Conservation (phyloP, 2,113 vertebrate genomes). For the Eptatretus burgeri region DNA sequence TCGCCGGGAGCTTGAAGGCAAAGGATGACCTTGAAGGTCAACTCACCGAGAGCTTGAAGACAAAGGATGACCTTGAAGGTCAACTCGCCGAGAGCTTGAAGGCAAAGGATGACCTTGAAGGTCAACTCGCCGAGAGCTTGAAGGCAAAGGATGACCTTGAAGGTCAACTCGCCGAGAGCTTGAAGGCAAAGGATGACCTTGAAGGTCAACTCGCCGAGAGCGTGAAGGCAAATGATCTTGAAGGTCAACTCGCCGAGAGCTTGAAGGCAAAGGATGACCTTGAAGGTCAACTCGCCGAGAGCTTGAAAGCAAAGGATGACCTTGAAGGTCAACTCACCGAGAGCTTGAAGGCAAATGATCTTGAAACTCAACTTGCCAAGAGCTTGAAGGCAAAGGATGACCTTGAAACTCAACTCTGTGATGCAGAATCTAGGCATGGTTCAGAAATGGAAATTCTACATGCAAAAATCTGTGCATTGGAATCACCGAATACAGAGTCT, state of each 20-base stretch:
- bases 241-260: no score
- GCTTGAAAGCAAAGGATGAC: no score
- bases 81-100: not conserved
- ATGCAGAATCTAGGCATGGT: not conserved
- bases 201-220: no score
- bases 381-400: not conserved
- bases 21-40: not conserved
- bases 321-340: not conserved
- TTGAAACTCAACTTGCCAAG: not conserved
- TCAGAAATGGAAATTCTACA: conserved; percentile 14
- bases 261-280: no score
- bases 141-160: not conserved
- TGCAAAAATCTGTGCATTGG: conserved; percentile 19
- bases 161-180: no score
- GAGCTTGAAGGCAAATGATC: not conserved
- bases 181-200: no score
- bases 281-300: no score
- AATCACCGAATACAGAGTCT: conserved; percentile 17
- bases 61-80: not conserved
- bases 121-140: not conserved
- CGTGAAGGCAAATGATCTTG: no score
- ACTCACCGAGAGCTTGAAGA: not conserved
- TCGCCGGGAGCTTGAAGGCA: not conserved
- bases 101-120: not conserved
- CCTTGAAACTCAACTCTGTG: not conserved